phyloP scores from a whole-genome alignment of 2,797 vertebrate species.

The Anisognathus igniventris region DNA sequence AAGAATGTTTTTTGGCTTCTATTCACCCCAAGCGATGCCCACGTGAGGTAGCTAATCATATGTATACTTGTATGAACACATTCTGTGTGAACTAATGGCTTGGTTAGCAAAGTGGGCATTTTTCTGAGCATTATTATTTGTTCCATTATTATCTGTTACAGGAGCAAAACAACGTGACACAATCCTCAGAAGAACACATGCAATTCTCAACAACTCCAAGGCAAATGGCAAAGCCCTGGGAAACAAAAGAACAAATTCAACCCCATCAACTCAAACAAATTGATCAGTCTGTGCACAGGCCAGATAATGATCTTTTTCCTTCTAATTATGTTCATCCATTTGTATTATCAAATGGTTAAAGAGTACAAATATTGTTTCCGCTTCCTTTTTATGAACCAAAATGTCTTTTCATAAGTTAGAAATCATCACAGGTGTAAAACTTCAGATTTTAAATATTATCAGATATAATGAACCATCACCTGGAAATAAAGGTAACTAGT shows the following conservation, averaged over 20 bases:
- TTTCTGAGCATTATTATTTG: neutral
- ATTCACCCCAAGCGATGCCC: constrained; percentile 18
- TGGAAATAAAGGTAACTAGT: neutral
- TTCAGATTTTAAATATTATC: neutral
- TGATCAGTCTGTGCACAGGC: neutral
- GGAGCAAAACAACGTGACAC: neutral
- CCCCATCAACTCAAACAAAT: neutral
- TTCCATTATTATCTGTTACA: neutral
- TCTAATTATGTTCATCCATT: neutral
- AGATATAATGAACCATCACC: neutral
- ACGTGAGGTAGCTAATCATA: neutral
- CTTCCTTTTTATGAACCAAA: neutral
- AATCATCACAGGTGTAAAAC: neutral
- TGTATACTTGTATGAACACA: neutral
- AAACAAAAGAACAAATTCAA: neutral
- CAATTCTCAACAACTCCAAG: neutral
- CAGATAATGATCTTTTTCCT: neutral
- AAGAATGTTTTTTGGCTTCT: constrained; percentile 34
- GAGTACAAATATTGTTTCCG: neutral
- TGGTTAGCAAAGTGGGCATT: neutral
- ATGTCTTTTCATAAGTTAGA: neutral
- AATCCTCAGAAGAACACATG: neutral
- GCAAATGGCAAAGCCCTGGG: neutral
- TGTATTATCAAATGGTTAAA: neutral
- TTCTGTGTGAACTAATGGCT: neutral